Evolutionary conservation across 2,888 invertebrate species (phyloP).

Genomic region (Pocota personata): DNA sequence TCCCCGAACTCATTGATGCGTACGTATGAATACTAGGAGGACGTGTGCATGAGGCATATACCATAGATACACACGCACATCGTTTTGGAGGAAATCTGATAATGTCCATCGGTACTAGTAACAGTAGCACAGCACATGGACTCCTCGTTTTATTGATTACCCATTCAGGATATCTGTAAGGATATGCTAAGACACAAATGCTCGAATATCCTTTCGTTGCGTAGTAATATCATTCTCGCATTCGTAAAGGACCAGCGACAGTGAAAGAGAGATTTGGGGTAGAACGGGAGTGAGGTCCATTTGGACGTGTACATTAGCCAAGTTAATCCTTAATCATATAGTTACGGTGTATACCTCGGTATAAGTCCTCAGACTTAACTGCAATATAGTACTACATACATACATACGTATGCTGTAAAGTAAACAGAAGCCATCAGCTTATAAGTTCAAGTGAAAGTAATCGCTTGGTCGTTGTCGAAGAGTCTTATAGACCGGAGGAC

Average conservation of each 20-base stretch:
- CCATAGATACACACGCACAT: constrained; percentile 32
- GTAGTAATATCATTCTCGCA: not conserved
- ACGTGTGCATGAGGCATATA: not conserved
- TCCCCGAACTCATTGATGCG: constrained; percentile 29
- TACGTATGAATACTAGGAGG: not conserved
- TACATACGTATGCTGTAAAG: constrained; percentile 13
- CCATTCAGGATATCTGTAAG: constrained; percentile 46
- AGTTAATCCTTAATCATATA: constrained; percentile 68
- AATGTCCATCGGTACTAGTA: constrained; percentile 50
- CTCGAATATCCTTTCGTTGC: not conserved
- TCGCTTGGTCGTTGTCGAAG: constrained; percentile 1
- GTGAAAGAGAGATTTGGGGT: not conserved
- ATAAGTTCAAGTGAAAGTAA: constrained; percentile 41
- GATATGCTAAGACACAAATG: constrained; percentile 38
- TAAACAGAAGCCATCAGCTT: constrained; percentile 47
- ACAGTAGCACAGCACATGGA: constrained; percentile 24
- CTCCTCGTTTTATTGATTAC: constrained; percentile 67
- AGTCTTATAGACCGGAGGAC: not conserved
- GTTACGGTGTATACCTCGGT: constrained; percentile 31
- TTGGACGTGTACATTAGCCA: constrained; percentile 58
- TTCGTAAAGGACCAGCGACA: not conserved
- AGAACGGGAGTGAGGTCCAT: constrained; percentile 9
- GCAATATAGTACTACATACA: not conserved
- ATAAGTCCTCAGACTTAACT: constrained; percentile 34
- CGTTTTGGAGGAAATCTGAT: constrained; percentile 46